phyloP scores from a whole-genome alignment of 2,113 vertebrate genomes.

The Columba janthina region DNA sequence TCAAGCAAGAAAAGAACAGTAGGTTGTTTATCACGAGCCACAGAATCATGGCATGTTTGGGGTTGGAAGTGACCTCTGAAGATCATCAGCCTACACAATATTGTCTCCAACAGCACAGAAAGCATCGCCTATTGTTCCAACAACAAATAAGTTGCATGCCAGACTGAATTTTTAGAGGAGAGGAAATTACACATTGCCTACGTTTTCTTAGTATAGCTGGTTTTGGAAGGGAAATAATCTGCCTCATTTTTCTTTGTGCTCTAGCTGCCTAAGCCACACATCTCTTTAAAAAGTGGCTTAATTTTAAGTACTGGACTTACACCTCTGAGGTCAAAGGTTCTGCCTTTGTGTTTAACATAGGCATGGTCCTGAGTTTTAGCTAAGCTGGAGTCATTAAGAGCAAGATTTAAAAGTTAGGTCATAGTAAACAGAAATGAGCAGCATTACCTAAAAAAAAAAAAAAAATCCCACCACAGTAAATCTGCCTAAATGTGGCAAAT shows the following conservation, averaged over 20 bases:
- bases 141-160: background rate
- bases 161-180: background rate
- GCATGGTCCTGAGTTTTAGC: background rate
- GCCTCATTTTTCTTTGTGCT: background rate
- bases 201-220: background rate
- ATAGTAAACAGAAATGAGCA: background rate
- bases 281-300: background rate
- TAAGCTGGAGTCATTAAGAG: background rate
- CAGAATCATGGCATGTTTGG: too few species aligned
- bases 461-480: background rate
- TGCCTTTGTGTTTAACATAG: background rate
- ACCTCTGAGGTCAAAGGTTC: background rate
- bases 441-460: background rate
- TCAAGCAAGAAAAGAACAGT: background rate
- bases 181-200: background rate
- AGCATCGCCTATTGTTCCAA: background rate
- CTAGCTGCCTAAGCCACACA: background rate
- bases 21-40: background rate
- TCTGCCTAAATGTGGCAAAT: background rate
- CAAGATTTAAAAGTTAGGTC: background rate
- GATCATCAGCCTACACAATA: background rate
- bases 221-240: background rate
- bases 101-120: background rate
- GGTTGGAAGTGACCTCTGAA: too few species aligned
- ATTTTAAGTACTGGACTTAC: background rate